Evolutionary conservation across 2,797 vertebrate genomes (phyloP).

Genomic region (Rallus crepitans): DNA sequence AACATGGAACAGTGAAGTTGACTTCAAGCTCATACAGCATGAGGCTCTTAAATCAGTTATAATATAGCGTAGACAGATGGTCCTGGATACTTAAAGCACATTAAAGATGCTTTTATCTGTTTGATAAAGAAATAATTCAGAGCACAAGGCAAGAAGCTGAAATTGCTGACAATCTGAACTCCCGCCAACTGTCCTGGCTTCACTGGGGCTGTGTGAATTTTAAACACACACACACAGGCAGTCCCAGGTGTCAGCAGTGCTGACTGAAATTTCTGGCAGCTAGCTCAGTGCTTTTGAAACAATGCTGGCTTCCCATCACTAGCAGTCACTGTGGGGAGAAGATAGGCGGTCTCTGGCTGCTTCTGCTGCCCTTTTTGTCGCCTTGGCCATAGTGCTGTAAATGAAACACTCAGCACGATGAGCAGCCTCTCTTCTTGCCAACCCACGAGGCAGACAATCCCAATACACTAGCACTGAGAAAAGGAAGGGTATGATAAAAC

Average conservation of each 20-base stretch:
- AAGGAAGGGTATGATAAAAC: constrained; percentile 40
- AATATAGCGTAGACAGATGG: background rate
- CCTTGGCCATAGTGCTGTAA: constrained; percentile 22
- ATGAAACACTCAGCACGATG: background rate
- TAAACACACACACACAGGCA: constrained; percentile 34
- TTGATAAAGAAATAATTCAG: constrained; percentile 58
- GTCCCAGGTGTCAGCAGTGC: constrained; percentile 64
- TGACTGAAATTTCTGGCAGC: constrained; percentile 42
- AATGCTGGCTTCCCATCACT: constrained; percentile 52
- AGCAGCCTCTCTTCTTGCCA: constrained; percentile 38
- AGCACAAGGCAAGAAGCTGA: constrained; percentile 46
- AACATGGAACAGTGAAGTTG: background rate
- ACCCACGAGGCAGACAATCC: constrained; percentile 34
- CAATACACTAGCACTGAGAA: background rate
- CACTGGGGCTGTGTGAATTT: constrained; percentile 28
- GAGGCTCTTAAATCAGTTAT: constrained; percentile 5
- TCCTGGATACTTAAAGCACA: background rate
- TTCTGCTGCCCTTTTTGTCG: constrained; percentile 48
- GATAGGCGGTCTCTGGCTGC: constrained; percentile 39
- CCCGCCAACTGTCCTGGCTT: constrained; percentile 31
- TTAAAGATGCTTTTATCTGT: constrained; percentile 32
- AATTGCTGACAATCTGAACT: constrained; percentile 58
- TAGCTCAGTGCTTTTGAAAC: constrained; percentile 20
- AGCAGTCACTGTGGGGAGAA: constrained; percentile 36
- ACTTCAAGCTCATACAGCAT: background rate